Base-by-base conservation (phyloP, 2,797 vertebrate species). In the Neostethus bicornis region DNA sequence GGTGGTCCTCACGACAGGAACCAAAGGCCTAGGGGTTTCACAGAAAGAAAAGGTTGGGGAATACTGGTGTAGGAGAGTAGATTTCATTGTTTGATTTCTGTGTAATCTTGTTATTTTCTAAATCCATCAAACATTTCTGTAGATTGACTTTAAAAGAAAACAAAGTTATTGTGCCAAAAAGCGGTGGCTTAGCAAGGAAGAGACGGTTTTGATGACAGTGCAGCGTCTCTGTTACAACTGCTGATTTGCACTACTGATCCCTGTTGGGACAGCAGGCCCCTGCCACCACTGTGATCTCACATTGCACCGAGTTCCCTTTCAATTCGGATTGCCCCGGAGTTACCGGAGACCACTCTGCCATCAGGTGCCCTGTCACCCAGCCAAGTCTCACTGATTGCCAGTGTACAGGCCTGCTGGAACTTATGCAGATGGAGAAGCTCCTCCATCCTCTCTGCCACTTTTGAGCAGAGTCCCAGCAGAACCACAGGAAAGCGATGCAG, bases 311-410 rank as follows among this genome's bases (percentile, higher is more conserved):
- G 73, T 64, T 70, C 53, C 51, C 23, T 11, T 57, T 66, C 73
- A 29, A 76, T 72, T 79, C 66, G 78, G 57, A 79, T 81, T 77
- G 32, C 67, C 77, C 74, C 13, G 43, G 72, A 79, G 83, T 66
- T 65, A 85, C 76, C 74, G 68, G 75, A 87, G 81, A 85, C 85
- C 80, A 80, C 76, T 77, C 63, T 73, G 73, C 77, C 45, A 71
- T 85, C 79, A 85, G 80, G 80, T 83, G 63, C 71, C 73, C 75
- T 87, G 84, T 77, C 85, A 87, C 77, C 74, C 65, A 65, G 81
- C 84, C 86, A 85, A 78, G 70, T 68, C 70, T 79, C 66, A 34
- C 71, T 82, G 73, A 79, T 80, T 82, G 74, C 70, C 70, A 74
- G 66, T 31, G 59, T 45, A 64, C 39, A 63, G 66, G 55, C 61